Evolutionary conservation across 2,888 invertebrate genomes (phyloP), one percentile per base, ranked within the genome.

Genomic region (Thelaira solivaga): DNA sequence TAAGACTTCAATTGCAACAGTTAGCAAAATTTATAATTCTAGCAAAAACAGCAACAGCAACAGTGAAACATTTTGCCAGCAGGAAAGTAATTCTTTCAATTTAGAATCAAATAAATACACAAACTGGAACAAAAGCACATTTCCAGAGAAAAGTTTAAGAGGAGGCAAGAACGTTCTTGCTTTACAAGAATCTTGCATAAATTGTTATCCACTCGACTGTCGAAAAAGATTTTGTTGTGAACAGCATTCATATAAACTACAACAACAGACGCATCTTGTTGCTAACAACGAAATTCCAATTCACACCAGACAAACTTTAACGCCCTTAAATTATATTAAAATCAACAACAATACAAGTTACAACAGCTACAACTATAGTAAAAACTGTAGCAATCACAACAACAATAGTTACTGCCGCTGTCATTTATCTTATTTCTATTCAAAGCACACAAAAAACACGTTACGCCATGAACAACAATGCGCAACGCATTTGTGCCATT

Each of bases 161-260:
- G 29, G 62, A 49, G 20, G 43, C n/a, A 47, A 8, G 3, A 18
- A 10, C 22, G 62, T 16, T 55, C 6, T 22, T 57, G 24, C 69
- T 73, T 74, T 82, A 81, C 80, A 80, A 83, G 83, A 81, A 36
- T 61, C 61, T 13, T 71, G 69, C 41, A 53, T 71, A 61, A 62
- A 71, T 47, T 78, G 69, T 39, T 74, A 65, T 47, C 69, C 74
- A 55, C 36, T 74, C 24, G 61, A 59, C 53, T 78, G 74, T 43
- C 78, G 65, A 53, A 71, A 74, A 49, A 74, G 74, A 41, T 59
- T 55, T 74, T 53, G 74, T 10, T 78, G 69, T 16, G 36, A 61
- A 41, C 47, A 67, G 13, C 59, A 64, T n/a, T n/a, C n/a, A n/a
- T n/a, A n/a, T n/a, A n/a, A n/a, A 43, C 36, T 39, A 49, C 49